phyloP scores from a whole-genome alignment of 2,797 vertebrate species.

The Takifugu ocellatus region DNA sequence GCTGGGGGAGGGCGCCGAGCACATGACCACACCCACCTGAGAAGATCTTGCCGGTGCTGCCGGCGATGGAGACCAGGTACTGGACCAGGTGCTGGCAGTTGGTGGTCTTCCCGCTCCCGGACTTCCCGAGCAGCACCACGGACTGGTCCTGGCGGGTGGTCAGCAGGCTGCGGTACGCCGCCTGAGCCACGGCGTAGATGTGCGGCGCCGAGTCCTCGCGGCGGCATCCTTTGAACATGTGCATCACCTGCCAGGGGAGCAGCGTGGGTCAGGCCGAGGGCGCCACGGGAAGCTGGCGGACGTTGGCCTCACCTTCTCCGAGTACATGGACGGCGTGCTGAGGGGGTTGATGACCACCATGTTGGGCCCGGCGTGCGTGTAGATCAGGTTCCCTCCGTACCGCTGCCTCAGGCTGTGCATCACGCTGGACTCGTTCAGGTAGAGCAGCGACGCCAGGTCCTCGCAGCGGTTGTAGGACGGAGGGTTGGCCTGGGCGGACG shows the following conservation, averaged over 20 bases:
- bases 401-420: conserved; percentile 92
- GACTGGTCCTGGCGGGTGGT: conserved; percentile 96
- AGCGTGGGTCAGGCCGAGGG: no score
- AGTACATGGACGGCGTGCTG: conserved; percentile 93
- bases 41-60: conserved; percentile 90
- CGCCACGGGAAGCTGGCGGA: no score
- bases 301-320: conserved; percentile 84
- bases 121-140: conserved; percentile 86
- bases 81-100: conserved; percentile 95
- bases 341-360: conserved; percentile 92
- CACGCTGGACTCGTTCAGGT: conserved; percentile 92
- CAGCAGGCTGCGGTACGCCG: conserved; percentile 88
- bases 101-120: conserved; percentile 92
- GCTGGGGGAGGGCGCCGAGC: no score
- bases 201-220: conserved; percentile 92
- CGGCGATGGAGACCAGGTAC: conserved; percentile 89
- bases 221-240: conserved; percentile 98
- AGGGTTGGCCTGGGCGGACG: conserved; percentile 83
- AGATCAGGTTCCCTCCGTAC: conserved; percentile 90
- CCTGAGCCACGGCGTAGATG: conserved; percentile 90
- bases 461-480: conserved; percentile 87
- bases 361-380: conserved; percentile 87
- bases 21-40: conserved; percentile 76
- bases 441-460: conserved; percentile 89
- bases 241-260: conserved; percentile 84